Evolutionary conservation across 2,113 vertebrate species (phyloP).

Genomic region (Psammodynastes pulverulentus): DNA sequence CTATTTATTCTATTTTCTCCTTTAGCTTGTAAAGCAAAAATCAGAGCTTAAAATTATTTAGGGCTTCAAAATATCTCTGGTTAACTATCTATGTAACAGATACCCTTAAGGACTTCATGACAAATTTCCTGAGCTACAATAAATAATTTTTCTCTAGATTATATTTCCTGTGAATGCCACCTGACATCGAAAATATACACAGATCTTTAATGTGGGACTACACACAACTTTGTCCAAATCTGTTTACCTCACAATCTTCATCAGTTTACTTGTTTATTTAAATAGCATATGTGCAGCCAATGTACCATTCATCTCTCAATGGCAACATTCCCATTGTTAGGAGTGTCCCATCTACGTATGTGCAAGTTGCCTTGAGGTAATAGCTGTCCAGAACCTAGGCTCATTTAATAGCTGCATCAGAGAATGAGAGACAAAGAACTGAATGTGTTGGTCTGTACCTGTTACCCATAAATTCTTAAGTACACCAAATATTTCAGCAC

Average conservation of each 20-base stretch:
- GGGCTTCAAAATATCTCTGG: no score
- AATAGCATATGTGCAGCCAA: background rate
- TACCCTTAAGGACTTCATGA: background rate
- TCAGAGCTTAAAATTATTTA: background rate
- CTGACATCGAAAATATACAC: background rate
- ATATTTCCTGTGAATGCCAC: background rate
- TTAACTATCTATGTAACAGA: background rate
- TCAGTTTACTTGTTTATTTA: background rate
- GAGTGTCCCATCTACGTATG: background rate
- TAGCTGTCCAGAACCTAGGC: background rate
- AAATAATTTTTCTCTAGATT: background rate
- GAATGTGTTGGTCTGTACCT: background rate
- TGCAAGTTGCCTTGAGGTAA: background rate
- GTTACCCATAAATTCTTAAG: background rate
- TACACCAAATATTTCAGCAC: background rate
- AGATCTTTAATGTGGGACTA: background rate
- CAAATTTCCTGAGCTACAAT: background rate
- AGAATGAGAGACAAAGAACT: background rate
- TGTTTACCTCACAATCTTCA: background rate
- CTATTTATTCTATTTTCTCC: background rate
- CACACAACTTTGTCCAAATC: background rate
- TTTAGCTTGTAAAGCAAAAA: background rate
- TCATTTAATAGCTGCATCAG: background rate
- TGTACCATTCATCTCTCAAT: background rate
- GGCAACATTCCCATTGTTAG: background rate